Evolutionary conservation across 2,797 vertebrate genomes (phyloP), one percentile per base, ranked within the genome.

Genomic region (Ibycter americanus): DNA sequence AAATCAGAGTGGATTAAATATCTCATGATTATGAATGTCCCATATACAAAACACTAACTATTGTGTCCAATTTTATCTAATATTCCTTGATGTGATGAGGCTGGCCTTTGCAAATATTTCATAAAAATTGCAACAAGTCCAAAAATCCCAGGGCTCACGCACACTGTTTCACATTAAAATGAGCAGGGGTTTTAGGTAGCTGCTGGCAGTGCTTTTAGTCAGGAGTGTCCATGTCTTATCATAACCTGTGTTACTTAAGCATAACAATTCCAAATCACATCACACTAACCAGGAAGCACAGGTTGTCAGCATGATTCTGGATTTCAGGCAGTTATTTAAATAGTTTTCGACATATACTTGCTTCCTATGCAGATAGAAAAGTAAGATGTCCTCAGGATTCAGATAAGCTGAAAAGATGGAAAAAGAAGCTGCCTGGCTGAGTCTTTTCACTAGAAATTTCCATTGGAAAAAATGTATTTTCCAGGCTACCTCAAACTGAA

Each of bases 221-320:
- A 47, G 21, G 42, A 58, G 46, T 20, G 2, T 58, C 91, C 58
- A 11, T 76, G n/a, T 79, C 92, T 94, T 67, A 87, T 18, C 92
- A 83, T 44, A 96, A 92, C 92, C 93, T 84, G 78, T 88, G 84
- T 71, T 91, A 80, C 63, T 92, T 89, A 91, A 85, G 89, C 83
- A 67, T 40, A 92, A 93, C 67, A n/a, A 84, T 91, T 90, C 66
- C 74, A 90, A 90, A 96, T 73, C 89, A 36, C 87, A 90, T 90
- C 71, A 90, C n/a, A 20, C 81, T 95, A 91, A 91, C 55, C 29
- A 93, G 46, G 84, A 86, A 96, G 89, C 90, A 86, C 62, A 92
- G 73, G 68, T 49, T 96, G 96, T 95, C 93, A 92, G 74, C 71
- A 65, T 27, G 55, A 91, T 91, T 94, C 71, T 91, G 73, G 31